Base-by-base conservation (phyloP, 2,113 vertebrate species). In the Scartelaos histophorus region DNA sequence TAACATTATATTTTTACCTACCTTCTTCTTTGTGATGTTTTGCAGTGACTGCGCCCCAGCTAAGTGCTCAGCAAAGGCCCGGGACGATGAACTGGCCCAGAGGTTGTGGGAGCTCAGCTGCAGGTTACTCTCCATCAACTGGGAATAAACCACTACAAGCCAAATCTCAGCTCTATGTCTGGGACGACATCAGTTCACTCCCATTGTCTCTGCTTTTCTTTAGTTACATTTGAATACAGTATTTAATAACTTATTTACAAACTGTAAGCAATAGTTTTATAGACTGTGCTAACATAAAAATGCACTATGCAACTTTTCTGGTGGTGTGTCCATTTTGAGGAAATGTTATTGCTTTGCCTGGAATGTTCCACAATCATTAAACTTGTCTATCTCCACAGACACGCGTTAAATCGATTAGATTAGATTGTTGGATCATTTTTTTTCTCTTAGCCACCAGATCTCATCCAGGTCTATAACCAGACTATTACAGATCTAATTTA, bases 71-170 rank as follows among this genome's bases (percentile, higher is more conserved):
- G 67, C 61, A 0, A 84, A 82, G 1, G 93, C 80, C 0, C 82
- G 82, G 71, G 81, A 94, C 29, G 93, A 94, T 15, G 73, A 74
- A 0, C 0, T 88, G 80, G 93, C 91, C 0, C 70, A 93, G 88
- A 91, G 90, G 73, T 57, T 94, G 66, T 94, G 94, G 94, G 92
- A 94, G 46, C 72, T 93, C 80, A 94, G 90, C 90, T 94, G 93
- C 58, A 70, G 34, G 57, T 67, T 92, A 89, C 91, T 93, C 51
- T 82, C 81, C 17, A 64, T 94, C 38, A 73, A 83, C 1, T 94
- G 93, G 93, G 90, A 91, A 3, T 92, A 81, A 89, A 56, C 3
- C 49, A 43, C 1, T 5, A 38, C 9, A 38, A 6, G 10, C 38
- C 38, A 2, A 43, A 43, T 43, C 10, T 43, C 38, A 91, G 90